Evolutionary conservation across 2,113 vertebrate genomes (phyloP), one percentile per base, ranked within the genome.

Genomic region (Talpa occidentalis): DNA sequence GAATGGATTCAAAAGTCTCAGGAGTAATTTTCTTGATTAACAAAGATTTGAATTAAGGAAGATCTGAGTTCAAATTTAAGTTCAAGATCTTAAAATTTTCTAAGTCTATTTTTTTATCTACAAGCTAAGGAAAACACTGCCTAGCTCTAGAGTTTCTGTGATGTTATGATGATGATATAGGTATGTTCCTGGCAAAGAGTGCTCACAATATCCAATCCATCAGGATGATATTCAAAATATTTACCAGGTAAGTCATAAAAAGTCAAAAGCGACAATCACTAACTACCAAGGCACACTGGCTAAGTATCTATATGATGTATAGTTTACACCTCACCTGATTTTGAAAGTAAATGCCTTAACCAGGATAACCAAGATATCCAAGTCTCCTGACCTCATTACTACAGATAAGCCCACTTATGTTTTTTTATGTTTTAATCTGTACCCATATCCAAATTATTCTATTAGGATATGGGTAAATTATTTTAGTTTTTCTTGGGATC

Each of bases 381-480:
- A 78, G 35, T 86, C 40, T 92, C 30, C 37, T 92, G 69, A 70
- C 26, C 22, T 88, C 79, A 86, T 67, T 56, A 44, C 67, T 72
- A 78, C 94, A 66, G 42, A 72, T 66, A 76, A 70, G 10, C 11
- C 54, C 66, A 89, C 22, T 77, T 10, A 86, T 62, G 21, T 37
- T 66, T 90, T 76, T 83, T 86, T 79, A 42, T 76, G 78, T 35
- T 64, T 70, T 82, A 10, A 89, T 78, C 49, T 95, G 26, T 69
- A 93, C 70, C 19, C n/a, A 74, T 10, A 90, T 52, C 30, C 47
- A 91, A 97, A 79, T 70, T 67, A 54, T 54, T 90, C 70, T 93
- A 26, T 60, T 92, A 77, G 12, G 72, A 84, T 82, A 67, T 77
- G 69, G 17, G 56, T 77, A 82, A 88, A 56, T 12, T 15, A 2